Percentiles rank a stretch among this genome's conserved stretches.
Evolutionary conservation across 1,140 invertebrate genomes (phyloP).

Genomic region (Caerostris extrusa): DNA sequence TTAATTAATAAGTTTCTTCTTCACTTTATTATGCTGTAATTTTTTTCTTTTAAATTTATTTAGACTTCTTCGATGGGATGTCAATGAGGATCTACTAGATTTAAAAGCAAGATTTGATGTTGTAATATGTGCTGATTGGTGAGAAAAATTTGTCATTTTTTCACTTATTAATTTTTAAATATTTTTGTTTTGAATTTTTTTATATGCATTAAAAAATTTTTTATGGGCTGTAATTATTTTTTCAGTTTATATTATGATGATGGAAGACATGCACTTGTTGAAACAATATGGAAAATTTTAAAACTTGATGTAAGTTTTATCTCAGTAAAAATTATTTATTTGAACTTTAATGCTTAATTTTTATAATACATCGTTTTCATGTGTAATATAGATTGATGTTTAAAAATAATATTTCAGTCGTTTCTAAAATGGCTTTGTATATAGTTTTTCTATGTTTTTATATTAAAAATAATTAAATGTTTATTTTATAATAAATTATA

Average conservation of each 20-base stretch:
- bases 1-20: too few species aligned
- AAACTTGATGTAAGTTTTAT: slow-evolving; percentile 82
- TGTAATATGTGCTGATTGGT: slow-evolving; percentile 89
- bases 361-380: too few species aligned
- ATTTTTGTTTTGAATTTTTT: neutral
- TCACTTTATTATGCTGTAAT: neutral
- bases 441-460: too few species aligned
- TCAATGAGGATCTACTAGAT: slow-evolving; percentile 78
- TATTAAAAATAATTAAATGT: too few species aligned
- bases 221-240: neutral
- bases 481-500: too few species aligned
- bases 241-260: slow-evolving; percentile 90
- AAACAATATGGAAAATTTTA: slow-evolving; percentile 87
- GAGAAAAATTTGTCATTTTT: slow-evolving; percentile 16
- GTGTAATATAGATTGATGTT: too few species aligned
- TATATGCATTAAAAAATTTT: too few species aligned
- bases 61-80: slow-evolving; percentile 80
- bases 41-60: neutral
- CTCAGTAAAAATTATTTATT: too few species aligned
- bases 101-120: slow-evolving; percentile 84
- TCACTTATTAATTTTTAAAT: neutral
- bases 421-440: too few species aligned
- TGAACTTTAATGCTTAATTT: too few species aligned
- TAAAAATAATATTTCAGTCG: too few species aligned
- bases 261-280: slow-evolving; percentile 86